Evolutionary conservation across 2,888 invertebrate species (phyloP).

Genomic region (Ormyrus thymus): DNA sequence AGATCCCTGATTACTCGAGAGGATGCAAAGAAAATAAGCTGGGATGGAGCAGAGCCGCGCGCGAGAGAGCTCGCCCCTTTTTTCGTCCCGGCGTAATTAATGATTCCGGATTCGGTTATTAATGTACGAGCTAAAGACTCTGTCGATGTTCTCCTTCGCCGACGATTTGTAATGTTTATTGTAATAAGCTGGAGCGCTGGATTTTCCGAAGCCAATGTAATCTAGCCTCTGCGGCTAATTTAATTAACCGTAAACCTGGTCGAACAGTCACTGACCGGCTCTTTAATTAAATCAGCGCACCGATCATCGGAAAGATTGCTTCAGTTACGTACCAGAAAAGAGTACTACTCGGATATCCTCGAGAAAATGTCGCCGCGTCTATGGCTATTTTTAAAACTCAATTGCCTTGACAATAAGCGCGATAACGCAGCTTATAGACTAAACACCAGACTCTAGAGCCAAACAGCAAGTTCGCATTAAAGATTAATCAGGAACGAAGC

Average conservation of each 20-base stretch:
- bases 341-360: slow-evolving; percentile 16
- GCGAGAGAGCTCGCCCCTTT: too few species aligned
- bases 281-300: slow-evolving; percentile 25
- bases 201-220: slow-evolving; percentile 38
- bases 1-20: slow-evolving; percentile 19
- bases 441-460: too few species aligned
- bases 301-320: neutral
- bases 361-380: slow-evolving; percentile 7
- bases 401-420: too few species aligned
- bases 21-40: neutral
- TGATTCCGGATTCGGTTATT: slow-evolving; percentile 4
- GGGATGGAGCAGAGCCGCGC: too few species aligned
- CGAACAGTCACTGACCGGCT: slow-evolving; percentile 1
- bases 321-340: neutral
- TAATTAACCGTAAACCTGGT: slow-evolving; percentile 31
- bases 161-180: neutral
- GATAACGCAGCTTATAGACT: too few species aligned
- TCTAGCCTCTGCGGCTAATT: slow-evolving; percentile 34
- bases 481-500: too few species aligned
- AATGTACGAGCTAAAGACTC: too few species aligned
- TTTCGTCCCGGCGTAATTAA: neutral
- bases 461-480: too few species aligned
- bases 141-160: neutral
- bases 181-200: neutral
- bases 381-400: too few species aligned